Evolutionary conservation across 2,797 vertebrate genomes (phyloP).

Genomic region (Eulemur rubriventer): DNA sequence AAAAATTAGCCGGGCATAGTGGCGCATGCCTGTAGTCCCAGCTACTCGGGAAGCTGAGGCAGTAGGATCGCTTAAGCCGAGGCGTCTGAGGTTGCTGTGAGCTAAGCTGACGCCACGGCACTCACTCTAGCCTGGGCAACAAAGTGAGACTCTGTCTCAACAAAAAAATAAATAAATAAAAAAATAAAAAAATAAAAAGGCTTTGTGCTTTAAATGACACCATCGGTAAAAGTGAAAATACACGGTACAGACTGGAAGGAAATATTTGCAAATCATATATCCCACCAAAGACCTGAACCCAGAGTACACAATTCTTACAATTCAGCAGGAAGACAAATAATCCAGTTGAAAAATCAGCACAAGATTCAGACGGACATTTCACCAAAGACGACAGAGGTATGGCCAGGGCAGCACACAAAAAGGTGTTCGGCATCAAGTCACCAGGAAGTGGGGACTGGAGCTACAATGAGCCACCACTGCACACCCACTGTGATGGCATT

Average conservation of each 20-base stretch:
- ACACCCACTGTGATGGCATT: fast-evolving
- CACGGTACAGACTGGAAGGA: not conserved
- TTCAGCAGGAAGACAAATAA: fast-evolving
- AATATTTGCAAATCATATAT: fast-evolving
- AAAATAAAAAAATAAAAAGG: too few relatives aligned
- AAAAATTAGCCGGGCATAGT: too few relatives aligned
- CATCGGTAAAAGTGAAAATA: fast-evolving
- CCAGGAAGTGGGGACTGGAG: fast-evolving
- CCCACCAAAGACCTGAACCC: not conserved
- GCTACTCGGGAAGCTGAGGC: too few relatives aligned
- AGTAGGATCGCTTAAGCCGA: too few relatives aligned
- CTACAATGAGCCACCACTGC: fast-evolving
- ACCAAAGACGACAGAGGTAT: fast-evolving
- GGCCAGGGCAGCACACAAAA: fast-evolving
- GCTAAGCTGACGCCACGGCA: too few relatives aligned
- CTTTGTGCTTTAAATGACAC: not conserved
- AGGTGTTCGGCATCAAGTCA: fast-evolving
- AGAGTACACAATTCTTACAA: not conserved
- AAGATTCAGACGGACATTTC: not conserved
- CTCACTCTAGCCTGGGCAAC: too few relatives aligned
- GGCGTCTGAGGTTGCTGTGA: too few relatives aligned
- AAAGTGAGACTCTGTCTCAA: too few relatives aligned
- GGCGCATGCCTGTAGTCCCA: too few relatives aligned
- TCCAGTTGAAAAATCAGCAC: not conserved
- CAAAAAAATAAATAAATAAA: too few relatives aligned